Conservation (phyloP, 37 sponge, comb jelly and placozoan genomes). For the Lycopodina hypogea region DNA sequence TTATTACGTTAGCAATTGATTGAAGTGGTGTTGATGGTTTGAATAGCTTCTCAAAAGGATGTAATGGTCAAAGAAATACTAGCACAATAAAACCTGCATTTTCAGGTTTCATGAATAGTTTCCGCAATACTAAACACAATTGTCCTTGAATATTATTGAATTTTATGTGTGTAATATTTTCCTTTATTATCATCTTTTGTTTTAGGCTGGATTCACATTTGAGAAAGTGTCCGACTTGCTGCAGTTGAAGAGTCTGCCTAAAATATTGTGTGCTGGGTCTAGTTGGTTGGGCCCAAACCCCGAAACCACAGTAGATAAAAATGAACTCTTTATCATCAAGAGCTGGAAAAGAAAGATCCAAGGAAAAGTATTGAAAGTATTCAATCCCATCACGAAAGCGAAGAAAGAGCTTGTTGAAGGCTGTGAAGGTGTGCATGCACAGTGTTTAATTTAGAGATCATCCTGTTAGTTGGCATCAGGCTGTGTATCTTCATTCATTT, state of each 20-base stretch:
- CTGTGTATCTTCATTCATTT: too few relatives aligned
- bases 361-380: constrained; percentile 30
- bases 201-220: constrained; percentile 24
- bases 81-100: too few relatives aligned
- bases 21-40: too few relatives aligned
- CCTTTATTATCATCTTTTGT: neutral
- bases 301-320: constrained; percentile 22
- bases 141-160: too few relatives aligned
- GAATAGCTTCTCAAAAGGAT: too few relatives aligned
- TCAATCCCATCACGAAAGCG: constrained; percentile 7
- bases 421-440: constrained; percentile 27
- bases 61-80: too few relatives aligned
- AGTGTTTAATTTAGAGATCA: too few relatives aligned
- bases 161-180: too few relatives aligned
- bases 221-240: constrained; percentile 46
- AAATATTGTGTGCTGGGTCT: constrained; percentile 24
- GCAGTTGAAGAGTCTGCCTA: constrained; percentile 29
- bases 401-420: constrained; percentile 44
- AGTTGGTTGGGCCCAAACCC: constrained; percentile 12
- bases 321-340: constrained; percentile 42
- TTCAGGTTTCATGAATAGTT: too few relatives aligned
- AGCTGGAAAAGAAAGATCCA: constrained; percentile 6
- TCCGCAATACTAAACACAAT: too few relatives aligned
- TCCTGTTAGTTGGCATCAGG: neutral
- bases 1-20: too few relatives aligned